Conservation (phyloP, 2,113 vertebrate genomes). For the Poecilia latipinna region DNA sequence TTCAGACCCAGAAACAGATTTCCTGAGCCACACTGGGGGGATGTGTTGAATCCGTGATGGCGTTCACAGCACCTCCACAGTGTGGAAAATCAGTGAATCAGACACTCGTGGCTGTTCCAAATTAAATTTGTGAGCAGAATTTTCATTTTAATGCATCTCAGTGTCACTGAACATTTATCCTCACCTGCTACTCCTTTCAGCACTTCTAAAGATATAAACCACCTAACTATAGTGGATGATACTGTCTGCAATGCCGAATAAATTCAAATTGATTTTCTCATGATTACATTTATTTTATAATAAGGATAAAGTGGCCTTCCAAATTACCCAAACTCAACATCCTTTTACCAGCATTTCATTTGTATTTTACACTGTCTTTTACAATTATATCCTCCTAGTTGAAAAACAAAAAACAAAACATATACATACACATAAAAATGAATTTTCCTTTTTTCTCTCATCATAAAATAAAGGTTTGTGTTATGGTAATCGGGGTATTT, state of each 20-base stretch:
- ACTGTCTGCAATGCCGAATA: neutral
- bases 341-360: too few relatives aligned
- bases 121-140: constrained; percentile 18
- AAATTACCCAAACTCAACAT: neutral
- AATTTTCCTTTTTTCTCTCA: neutral
- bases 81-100: constrained; percentile 42
- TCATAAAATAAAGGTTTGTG: neutral
- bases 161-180: constrained; percentile 26
- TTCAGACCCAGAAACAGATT: constrained; percentile 30
- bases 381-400: neutral
- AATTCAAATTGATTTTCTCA: neutral
- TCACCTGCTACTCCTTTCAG: constrained; percentile 6
- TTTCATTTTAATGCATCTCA: constrained; percentile 31
- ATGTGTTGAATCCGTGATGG: constrained; percentile 21
- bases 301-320: neutral
- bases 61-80: constrained; percentile 28
- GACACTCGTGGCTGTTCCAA: constrained; percentile 14
- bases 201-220: neutral
- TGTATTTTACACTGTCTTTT: neutral
- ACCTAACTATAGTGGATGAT: constrained; percentile 5
- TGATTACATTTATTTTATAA: neutral
- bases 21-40: constrained; percentile 5
- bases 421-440: neutral
- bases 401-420: neutral
- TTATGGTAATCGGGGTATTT: neutral